These are phyloP conservation scores for Drosophila fungiperda DNA, from an alignment of 2,888 invertebrate species.

Conservation along the genomic window DNA sequence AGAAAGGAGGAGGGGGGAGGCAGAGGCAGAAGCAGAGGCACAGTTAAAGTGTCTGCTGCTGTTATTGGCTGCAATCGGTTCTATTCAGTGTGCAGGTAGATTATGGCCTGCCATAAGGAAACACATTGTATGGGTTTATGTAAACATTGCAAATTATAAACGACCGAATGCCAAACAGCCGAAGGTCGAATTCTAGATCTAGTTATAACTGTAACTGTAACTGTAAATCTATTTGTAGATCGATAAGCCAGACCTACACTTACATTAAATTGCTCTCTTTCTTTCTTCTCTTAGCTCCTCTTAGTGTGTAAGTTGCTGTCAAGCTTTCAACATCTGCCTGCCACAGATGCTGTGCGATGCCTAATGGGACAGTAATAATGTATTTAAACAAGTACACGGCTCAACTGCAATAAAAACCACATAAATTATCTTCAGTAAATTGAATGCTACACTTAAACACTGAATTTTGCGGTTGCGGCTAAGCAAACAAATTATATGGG, in stretches of 20 bases:
- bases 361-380: conserved; percentile 40
- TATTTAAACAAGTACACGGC: neutral
- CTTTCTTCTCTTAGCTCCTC: neutral
- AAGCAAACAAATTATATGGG: neutral
- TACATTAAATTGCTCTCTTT: neutral
- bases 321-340: conserved; percentile 29
- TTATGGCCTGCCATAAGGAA: conserved; percentile 71
- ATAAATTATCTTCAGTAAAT: conserved; percentile 12
- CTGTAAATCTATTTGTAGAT: conserved; percentile 15
- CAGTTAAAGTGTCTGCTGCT: conserved; percentile 31
- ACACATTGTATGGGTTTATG: conserved; percentile 66
- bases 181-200: conserved; percentile 32
- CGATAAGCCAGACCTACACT: conserved; percentile 11
- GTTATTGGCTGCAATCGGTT: conserved; percentile 55
- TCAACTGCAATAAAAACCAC: conserved; percentile 31
- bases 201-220: neutral
- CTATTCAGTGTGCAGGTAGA: conserved; percentile 57
- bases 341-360: conserved; percentile 37
- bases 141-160: conserved; percentile 62
- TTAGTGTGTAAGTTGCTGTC: conserved; percentile 13
- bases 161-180: conserved; percentile 15
- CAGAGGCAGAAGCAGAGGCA: neutral
- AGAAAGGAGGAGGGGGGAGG: conserved; percentile 12
- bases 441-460: conserved; percentile 44
- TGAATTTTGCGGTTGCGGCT: conserved; percentile 46